Base-by-base conservation (phyloP, 2,113 vertebrate species). In the Pterophyllum scalare region DNA sequence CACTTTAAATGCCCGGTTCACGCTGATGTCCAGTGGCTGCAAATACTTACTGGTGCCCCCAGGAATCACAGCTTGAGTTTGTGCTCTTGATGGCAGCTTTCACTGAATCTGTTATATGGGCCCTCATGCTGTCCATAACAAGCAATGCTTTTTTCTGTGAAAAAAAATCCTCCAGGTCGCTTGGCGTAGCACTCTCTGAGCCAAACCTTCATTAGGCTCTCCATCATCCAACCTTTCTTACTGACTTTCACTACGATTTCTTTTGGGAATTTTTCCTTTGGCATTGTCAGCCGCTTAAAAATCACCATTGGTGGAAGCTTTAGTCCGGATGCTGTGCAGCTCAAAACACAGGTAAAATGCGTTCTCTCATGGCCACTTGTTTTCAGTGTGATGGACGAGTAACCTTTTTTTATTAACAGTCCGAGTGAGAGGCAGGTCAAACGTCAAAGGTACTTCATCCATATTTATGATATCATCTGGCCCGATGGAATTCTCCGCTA, bases 1-100 rank as follows among this genome's bases (percentile, higher is more conserved):
- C 28, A 28, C 81, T 59, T 81, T 83, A 26, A 84, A 87, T n/a
- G 49, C 28, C 28, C 28, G 28, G 28, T 75, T 79, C 12, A 88
- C 67, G 40, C 82, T 85, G 31, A 85, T 82, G 67, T 89, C 26
- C 0, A 86, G 77, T 59, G 80, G 80, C 62, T 89, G 77, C 31
- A 89, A 20, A 86, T 72, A 35, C 65, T 82, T 59, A 1, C 31
- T 79, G 17, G 61, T 81, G 35, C 75, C 84, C 19, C 40, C 49
- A 54, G 67, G 52, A 82, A 79, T 64, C 65, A 79, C 81, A 49
- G 81, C 70, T 49, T 12, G 76, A 86, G 67, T 84, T 87, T 46
- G 77, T 80, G 0, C 52, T 82, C 77, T 85, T 28, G 28, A 28
- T 89, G 78, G 56, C 80, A 59, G 61, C 84, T 80, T 90, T 88